Evolutionary conservation across 2,797 vertebrate genomes (phyloP).

Genomic region (Pseudopleuronectes americanus): DNA sequence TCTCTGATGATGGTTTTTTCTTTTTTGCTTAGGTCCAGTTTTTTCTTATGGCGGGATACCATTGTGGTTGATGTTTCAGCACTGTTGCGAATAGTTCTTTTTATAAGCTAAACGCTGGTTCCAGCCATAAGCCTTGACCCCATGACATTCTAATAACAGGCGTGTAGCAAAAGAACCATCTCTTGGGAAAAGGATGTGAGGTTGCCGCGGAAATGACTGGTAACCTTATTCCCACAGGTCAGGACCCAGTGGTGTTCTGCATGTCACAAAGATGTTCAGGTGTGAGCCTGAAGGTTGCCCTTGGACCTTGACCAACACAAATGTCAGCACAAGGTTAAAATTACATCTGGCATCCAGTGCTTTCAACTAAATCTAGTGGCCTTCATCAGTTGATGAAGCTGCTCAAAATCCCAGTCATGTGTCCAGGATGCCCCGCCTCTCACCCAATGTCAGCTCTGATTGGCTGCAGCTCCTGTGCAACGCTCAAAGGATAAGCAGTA

Average conservation of each 20-base stretch:
- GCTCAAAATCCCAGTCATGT: background rate
- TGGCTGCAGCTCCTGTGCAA: no score
- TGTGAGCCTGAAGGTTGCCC: background rate
- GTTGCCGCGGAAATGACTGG: background rate
- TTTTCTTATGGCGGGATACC: constrained; percentile 10
- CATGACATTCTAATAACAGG: background rate
- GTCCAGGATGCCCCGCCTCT: background rate
- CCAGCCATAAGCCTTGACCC: background rate
- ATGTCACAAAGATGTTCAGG: background rate
- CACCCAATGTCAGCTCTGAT: no score
- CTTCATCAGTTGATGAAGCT: background rate
- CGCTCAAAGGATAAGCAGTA: no score
- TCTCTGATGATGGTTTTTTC: constrained; percentile 50
- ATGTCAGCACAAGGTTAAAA: background rate
- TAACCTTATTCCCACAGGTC: background rate
- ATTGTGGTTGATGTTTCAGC: constrained; percentile 10
- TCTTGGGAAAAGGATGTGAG: background rate
- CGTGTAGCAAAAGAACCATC: background rate
- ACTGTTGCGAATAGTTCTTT: background rate
- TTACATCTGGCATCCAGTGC: background rate
- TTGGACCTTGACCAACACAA: background rate
- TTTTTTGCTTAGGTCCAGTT: background rate
- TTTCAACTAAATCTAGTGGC: background rate
- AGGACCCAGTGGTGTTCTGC: background rate
- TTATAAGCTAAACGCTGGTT: background rate